phyloP scores from a whole-genome alignment of 2,888 invertebrate species.

The Chrysolina haemoptera region DNA sequence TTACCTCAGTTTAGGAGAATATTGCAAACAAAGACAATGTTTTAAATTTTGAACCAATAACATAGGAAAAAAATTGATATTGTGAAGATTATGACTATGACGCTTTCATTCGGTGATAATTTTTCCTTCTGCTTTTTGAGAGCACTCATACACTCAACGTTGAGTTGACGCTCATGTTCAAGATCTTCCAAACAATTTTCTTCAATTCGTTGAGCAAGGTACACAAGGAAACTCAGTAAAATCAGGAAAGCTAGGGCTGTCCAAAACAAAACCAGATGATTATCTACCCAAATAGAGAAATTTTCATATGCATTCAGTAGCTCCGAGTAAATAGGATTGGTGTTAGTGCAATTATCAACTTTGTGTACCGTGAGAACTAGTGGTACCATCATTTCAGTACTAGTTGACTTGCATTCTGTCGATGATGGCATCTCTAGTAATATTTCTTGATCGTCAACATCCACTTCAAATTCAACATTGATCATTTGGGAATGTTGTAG shows the following conservation, averaged over 20 bases:
- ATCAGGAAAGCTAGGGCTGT: neutral
- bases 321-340: neutral
- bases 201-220: neutral
- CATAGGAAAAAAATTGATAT: too few species aligned
- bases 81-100: too few species aligned
- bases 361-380: neutral
- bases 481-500: neutral
- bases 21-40: too few species aligned
- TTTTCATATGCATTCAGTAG: neutral
- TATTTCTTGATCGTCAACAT: neutral
- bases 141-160: neutral
- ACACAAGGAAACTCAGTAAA: neutral
- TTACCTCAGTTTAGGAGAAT: too few species aligned
- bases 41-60: too few species aligned
- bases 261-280: neutral
- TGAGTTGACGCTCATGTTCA: neutral
- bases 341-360: slow-evolving; percentile 1
- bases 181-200: neutral
- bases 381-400: neutral
- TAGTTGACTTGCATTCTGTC: neutral
- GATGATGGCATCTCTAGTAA: neutral
- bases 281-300: neutral
- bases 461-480: neutral
- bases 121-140: neutral
- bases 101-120: neutral